Evolutionary conservation across 2,888 invertebrate species (phyloP), one percentile per base, ranked within the genome.

Genomic region (Megaustenia siamemsis): DNA sequence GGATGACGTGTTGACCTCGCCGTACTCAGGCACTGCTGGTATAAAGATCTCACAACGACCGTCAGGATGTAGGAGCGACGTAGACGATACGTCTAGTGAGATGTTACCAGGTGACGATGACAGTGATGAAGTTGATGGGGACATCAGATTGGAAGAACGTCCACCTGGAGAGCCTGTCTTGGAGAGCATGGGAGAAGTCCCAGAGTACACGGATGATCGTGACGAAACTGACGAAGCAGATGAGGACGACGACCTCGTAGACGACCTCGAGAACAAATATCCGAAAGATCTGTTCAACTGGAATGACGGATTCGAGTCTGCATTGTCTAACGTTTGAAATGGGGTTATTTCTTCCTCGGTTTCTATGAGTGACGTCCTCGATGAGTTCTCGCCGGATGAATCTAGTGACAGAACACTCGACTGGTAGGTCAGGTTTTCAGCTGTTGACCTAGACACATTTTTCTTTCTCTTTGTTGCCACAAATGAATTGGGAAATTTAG

Each of bases 11-110:
- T 87, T 87, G 18, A 87, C 88, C 71, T 85, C 86, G 56, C 84
- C 79, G 79, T 88, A 88, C 43, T 86, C 88, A 6, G 88, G 88
- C 43, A 85, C 86, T 35, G 82, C 82, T 10, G 77, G 82, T 45
- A 83, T 53, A 56, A 53, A 28, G 69, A 45, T 75, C 53, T 69
- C 53, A 71, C 73, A 56, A 1, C 68, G 73, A 18, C 24, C 45
- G 1, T 84, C 78, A 0, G 43, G 63, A 15, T 66, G 1, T 12
- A 45, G 10, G 28, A 71, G 28, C 5, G 71, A 63, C 1, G 56
- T 28, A 18, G 40, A 71, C 1, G 56, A 49, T 0, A 43, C 56
- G 28, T 83, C 83, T 18, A 45, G 43, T 10, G 66, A 45, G 21
- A 32, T 73, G 21, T 49, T 21, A 5, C 56, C 63, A 18, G 76